Conservation (phyloP, 2,797 vertebrate species). For the Gadopsis marmoratus region DNA sequence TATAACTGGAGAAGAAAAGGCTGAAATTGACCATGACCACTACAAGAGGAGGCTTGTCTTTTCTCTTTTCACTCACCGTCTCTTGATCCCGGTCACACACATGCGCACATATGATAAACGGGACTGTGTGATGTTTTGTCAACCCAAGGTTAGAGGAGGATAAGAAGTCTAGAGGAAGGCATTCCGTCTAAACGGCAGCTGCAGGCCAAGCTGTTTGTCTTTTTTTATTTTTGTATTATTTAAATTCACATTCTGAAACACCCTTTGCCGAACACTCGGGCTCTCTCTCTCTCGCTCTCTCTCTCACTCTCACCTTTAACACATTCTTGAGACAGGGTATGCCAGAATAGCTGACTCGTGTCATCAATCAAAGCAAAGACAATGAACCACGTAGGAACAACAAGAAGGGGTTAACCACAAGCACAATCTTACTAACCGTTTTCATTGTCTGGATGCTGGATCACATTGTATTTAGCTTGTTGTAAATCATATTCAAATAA, state of each 20-base stretch:
- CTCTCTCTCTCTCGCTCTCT: constrained; percentile 3
- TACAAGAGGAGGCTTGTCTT: constrained; percentile 43
- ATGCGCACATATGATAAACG: background rate
- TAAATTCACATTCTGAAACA: background rate
- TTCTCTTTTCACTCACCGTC: constrained; percentile 1
- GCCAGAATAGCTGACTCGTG: constrained; percentile 63
- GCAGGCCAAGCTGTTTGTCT: background rate
- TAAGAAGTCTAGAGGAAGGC: background rate
- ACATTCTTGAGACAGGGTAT: constrained; percentile 66
- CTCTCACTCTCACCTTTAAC: too few species aligned
- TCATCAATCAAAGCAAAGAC: constrained; percentile 76
- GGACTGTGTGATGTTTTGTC: constrained; percentile 1
- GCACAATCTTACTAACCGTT: background rate
- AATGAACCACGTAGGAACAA: constrained; percentile 72
- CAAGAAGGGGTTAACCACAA: constrained; percentile 52
- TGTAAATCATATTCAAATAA: constrained; percentile 36
- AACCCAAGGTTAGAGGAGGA: background rate
- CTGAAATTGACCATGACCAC: constrained; percentile 45
- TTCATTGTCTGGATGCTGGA: constrained; percentile 20
- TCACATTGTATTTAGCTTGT: constrained; percentile 18
- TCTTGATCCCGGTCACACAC: constrained; percentile 29
- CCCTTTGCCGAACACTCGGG: background rate
- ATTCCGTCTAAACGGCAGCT: constrained; percentile 5
- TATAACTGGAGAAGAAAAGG: constrained; percentile 2
- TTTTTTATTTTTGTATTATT: constrained; percentile 11